Evolutionary conservation across 2,888 invertebrate species (phyloP).

Genomic region (Ichneumoninae sp.): DNA sequence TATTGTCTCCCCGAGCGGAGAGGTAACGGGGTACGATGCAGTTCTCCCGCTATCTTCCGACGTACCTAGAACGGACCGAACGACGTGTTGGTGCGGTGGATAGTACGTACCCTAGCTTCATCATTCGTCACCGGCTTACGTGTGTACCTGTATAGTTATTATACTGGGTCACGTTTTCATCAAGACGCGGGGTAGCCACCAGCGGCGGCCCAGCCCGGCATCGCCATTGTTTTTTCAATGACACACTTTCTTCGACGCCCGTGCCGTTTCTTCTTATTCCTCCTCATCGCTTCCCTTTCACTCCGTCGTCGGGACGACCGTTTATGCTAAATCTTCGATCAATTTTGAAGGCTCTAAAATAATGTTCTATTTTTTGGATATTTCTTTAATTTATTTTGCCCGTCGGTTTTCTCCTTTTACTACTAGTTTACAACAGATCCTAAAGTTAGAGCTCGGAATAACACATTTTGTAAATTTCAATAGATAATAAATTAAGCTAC

Average conservation of each 20-base stretch:
- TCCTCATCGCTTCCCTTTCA: conserved; percentile 11
- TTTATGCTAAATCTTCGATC: conserved; percentile 68
- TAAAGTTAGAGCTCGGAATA: no score
- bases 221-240: conserved; percentile 73
- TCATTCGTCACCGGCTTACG: conserved; percentile 40
- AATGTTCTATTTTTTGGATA: no score
- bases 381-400: no score
- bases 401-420: no score
- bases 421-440: no score
- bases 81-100: conserved; percentile 52
- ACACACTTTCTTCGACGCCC: conserved; percentile 69
- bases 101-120: conserved; percentile 11
- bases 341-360: conserved; percentile 23
- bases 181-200: conserved; percentile 65
- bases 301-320: conserved; percentile 66
- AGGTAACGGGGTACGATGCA: conserved; percentile 56
- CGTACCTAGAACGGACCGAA: conserved; percentile 35
- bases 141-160: conserved; percentile 62
- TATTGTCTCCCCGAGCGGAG: conserved; percentile 64
- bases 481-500: no score
- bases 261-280: not conserved
- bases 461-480: no score
- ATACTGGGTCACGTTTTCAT: conserved; percentile 78
- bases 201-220: conserved; percentile 41
- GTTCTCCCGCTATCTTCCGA: conserved; percentile 39